A percentile compares a stretch with the other conserved stretches of the same genome.
phyloP scores from a whole-genome alignment of 2,113 vertebrate genomes.

The Lepidothrix coronata region DNA sequence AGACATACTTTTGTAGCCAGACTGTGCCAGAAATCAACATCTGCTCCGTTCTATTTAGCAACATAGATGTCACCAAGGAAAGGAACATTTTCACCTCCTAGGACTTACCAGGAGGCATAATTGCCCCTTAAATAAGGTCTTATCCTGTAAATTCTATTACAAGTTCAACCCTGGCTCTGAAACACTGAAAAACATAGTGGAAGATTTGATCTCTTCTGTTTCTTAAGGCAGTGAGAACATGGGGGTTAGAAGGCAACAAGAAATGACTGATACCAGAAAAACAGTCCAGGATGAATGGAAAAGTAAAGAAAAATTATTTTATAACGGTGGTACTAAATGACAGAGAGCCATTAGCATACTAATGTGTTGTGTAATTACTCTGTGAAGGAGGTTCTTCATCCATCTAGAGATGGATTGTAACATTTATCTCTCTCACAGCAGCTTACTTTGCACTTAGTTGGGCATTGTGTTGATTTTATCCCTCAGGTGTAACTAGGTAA shows the following conservation, averaged over 20 bases:
- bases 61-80: background rate
- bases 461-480: background rate
- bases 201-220: background rate
- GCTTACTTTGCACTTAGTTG: background rate
- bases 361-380: background rate
- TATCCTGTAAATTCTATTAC: background rate
- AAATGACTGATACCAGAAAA: background rate
- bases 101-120: background rate
- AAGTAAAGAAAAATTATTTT: background rate
- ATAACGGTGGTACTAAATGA: background rate
- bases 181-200: background rate
- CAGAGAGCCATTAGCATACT: background rate
- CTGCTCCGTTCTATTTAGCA: background rate
- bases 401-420: background rate
- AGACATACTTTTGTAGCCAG: background rate
- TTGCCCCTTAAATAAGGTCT: background rate
- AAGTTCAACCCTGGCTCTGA: background rate
- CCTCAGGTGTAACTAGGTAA: background rate
- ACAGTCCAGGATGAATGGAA: background rate
- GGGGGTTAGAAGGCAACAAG: background rate
- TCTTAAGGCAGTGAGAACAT: background rate
- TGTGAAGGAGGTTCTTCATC: background rate
- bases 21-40: background rate
- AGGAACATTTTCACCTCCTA: background rate
- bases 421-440: background rate